Evolutionary conservation across 2,888 invertebrate genomes (phyloP).

Genomic region (Hermaeophaga mercurialis): DNA sequence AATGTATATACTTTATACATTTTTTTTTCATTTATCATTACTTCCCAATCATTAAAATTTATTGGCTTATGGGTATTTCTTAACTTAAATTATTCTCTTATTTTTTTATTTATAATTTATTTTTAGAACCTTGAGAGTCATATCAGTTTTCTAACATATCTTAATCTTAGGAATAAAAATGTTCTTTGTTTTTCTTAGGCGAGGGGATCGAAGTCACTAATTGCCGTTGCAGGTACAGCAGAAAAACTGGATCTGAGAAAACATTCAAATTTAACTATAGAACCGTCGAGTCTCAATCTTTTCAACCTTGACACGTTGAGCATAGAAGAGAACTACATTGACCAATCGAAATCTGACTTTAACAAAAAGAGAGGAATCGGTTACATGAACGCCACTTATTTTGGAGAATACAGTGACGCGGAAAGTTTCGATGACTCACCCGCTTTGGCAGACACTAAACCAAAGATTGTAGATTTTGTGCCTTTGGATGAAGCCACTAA

Average conservation of each 20-base stretch:
- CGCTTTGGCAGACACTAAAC: conserved; percentile 23
- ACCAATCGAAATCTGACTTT: conserved; percentile 38
- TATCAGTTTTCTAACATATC: too few relatives aligned
- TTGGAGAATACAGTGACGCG: conserved; percentile 30
- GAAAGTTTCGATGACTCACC: conserved; percentile 26
- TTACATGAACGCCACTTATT: conserved; percentile 29
- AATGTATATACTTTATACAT: too few relatives aligned
- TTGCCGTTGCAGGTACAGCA: conserved; percentile 34
- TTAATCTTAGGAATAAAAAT: too few relatives aligned
- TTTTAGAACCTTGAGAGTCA: too few relatives aligned
- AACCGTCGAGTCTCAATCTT: conserved; percentile 37
- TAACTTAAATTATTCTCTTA: too few relatives aligned
- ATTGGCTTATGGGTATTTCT: too few relatives aligned
- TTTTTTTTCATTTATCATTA: too few relatives aligned
- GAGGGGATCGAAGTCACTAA: conserved; percentile 27
- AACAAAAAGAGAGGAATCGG: conserved; percentile 30
- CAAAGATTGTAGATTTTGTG: conserved; percentile 42
- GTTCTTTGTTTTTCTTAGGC: conserved; percentile 28
- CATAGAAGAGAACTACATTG: conserved; percentile 37
- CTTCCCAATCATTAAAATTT: too few relatives aligned
- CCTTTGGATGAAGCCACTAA: conserved; percentile 41
- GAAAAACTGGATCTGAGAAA: conserved; percentile 37
- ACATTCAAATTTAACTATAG: conserved; percentile 29
- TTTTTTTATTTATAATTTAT: too few relatives aligned
- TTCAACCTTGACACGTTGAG: conserved; percentile 35